These are phyloP conservation scores for Typhlichthys subterraneus DNA, from an alignment of 2,797 vertebrate genomes.

Conservation along the genomic window DNA sequence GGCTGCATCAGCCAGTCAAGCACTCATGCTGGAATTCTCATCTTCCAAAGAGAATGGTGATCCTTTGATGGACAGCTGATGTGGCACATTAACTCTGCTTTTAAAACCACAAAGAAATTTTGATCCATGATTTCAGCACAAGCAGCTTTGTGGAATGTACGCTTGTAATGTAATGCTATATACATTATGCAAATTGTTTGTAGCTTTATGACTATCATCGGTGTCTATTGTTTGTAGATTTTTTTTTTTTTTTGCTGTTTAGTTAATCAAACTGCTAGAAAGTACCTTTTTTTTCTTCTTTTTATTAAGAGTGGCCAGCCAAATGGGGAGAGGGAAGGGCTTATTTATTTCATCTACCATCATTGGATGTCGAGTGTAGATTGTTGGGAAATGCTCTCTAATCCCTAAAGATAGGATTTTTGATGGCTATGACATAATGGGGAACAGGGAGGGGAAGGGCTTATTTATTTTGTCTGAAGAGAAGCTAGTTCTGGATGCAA, in stretches of 20 bases:
- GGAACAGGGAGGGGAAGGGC: constrained; percentile 47
- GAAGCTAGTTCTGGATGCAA: constrained; percentile 40
- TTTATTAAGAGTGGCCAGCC: constrained; percentile 54
- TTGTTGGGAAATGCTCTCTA: no score
- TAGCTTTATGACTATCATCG: constrained; percentile 71
- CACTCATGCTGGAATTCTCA: constrained; percentile 61
- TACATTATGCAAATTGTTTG: constrained; percentile 78
- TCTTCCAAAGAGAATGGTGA: constrained; percentile 69
- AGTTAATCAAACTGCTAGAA: constrained; percentile 52
- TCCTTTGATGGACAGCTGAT: constrained; percentile 46
- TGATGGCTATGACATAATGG: no score
- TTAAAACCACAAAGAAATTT: constrained; percentile 71
- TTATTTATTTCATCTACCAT: constrained; percentile 69
- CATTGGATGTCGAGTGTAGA: no score
- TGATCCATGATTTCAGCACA: constrained; percentile 69
- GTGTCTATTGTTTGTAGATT: constrained; percentile 35
- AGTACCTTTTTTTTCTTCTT: constrained; percentile 48
- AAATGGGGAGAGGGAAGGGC: constrained; percentile 58
- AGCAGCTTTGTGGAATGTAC: constrained; percentile 75
- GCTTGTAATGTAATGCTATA: constrained; percentile 66
- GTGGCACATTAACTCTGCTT: constrained; percentile 47
- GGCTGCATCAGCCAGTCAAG: constrained; percentile 79
- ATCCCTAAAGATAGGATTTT: no score
- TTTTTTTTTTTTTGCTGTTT: constrained; percentile 28
- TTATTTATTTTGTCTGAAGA: constrained; percentile 72